Evolutionary conservation across 1,140 invertebrate genomes (phyloP), one percentile per base, ranked within the genome.

Genomic region (Drosophila hydei): DNA sequence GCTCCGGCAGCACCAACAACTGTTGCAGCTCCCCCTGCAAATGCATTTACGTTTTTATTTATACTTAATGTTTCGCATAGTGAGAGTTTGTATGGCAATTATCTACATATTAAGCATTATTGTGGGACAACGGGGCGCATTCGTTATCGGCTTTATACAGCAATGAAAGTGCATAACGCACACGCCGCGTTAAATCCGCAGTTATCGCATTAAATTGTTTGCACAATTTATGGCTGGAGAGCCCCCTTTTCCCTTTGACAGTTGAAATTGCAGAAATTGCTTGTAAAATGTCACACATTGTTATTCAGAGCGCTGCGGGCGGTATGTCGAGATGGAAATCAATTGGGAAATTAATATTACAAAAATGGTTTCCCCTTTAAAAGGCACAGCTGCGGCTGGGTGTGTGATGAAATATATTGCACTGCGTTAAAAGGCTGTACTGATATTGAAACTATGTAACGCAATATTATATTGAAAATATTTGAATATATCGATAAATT

Each of bases 11-110:
- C 18, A 91, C 76, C 21, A 91, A 63, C 18, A 91, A 60, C 65
- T 91, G 90, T 43, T 91, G 90, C 65, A 91, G 60, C 33, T 91
- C 90, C 6, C 90, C 90, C 90, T 91, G 72, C 9, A 42, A 72
- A 58, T 40, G 7, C 33, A 58, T 25, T 19, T 42, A 42, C 48
- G n/a, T 8, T 19, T 33, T 5, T 12, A 55, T 40, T 33, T 33
- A 9, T 30, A 30, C 12, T 33, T 12, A 3, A 21, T 59, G n/a
- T 9, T 9, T 27, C 25, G 23, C 3, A 56, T 51, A 67, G 54
- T 38, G 48, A 80, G 73, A 64, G 67, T 77, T 63, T 63, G 19
- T 45, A 47, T 42, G 55, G 25, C 61, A 75, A 79, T 87, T 78
- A 74, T 72, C 45, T n/a, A 36, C 42, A 59, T 45, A 51, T 71